Base-by-base conservation (phyloP, 1,140 invertebrate species). In the Diprion similis region DNA sequence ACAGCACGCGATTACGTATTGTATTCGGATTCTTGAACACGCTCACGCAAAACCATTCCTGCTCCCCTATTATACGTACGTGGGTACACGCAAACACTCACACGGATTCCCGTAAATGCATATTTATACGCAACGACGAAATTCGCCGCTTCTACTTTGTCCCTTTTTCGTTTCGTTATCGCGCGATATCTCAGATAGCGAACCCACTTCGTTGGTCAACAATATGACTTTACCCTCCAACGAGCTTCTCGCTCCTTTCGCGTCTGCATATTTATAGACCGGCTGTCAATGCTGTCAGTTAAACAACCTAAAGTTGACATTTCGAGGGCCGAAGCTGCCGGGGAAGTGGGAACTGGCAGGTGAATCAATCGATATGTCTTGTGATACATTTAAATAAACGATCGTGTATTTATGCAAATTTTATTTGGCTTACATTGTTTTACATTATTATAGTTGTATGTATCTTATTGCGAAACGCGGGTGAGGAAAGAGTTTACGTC, bases 361-460 rank as follows among this genome's bases (percentile, higher is more conserved):
- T 37, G 24, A 37, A 37, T 37, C 24, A 37, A 37, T 37, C 24
- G 24, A 37, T 37, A 37, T 6, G 24, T 2, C 24, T 37, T 46
- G 66, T 74, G 67, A 78, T 82, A 84, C 79, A 81, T 79, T 83
- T 79, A 84, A 83, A 84, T 83, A 84, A 85, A 83, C 82, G 79
- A 85, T 85, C 79, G 80, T 85, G 79, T 86, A 86, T 86, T 86
- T 80, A 85, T 84, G 82, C 80, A 83, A 85, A 86, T 82, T 85
- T 84, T 80, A 83, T 82, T 59, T 83, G 82, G 80, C 84, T 82
- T 82, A 83, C 82, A 83, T 82, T 77, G 79, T 70, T 74, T 81
- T 77, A 81, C 80, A 83, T 77, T 81, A 79, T 76, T 77, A 74
- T 73, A 66, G 66, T 75, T 48, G 17, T 75, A 37, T 37, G 24